Evolutionary conservation across 2,113 vertebrate species (phyloP), one percentile per base, ranked within the genome.

Genomic region (Pseudorhombus dupliciocellatus): DNA sequence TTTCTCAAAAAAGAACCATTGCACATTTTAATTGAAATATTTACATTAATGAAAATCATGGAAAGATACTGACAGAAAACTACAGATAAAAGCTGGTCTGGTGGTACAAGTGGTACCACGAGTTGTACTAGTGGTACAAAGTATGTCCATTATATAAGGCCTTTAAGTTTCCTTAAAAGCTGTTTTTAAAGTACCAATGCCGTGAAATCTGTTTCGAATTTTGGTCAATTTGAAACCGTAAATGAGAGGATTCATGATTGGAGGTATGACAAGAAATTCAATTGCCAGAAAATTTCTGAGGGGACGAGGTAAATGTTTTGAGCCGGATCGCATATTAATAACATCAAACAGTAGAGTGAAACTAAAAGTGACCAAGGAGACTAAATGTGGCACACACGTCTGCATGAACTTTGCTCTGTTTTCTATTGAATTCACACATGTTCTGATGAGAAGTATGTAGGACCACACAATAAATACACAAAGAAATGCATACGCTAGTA

Each of bases 341-440:
- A 61, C 20, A 11, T 61, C 58, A 44, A 61, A 61, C 16, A 61
- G 58, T 42, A 61, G 1, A 0, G 58, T 44, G 7, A 61, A 61
- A 18, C 42, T 34, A 61, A 61, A 61, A 18, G 58, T 61, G 22
- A 24, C 9, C 24, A 61, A 61, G 22, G 58, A 61, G 34, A 61
- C 0, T 5, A 61, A 22, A 20, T 61, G 58, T 42, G 58, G 58
- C n/a, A 61, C 58, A 61, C 58, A 61, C 18, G 58, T 61, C 5
- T 61, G 58, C 58, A 61, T 61, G 37, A 61, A 61, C 58, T 61
- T 61, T 42, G 34, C 15, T 22, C 58, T 61, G 34, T 61, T 61
- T 5, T 61, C 58, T 25, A 24, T 4, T 18, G 58, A 61, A 25
- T 61, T 14, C 9, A 61, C 21, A 61, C 58, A 61, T 3, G 21